Evolutionary conservation across 2,888 invertebrate genomes (phyloP).

Genomic region (Patella pellucida): DNA sequence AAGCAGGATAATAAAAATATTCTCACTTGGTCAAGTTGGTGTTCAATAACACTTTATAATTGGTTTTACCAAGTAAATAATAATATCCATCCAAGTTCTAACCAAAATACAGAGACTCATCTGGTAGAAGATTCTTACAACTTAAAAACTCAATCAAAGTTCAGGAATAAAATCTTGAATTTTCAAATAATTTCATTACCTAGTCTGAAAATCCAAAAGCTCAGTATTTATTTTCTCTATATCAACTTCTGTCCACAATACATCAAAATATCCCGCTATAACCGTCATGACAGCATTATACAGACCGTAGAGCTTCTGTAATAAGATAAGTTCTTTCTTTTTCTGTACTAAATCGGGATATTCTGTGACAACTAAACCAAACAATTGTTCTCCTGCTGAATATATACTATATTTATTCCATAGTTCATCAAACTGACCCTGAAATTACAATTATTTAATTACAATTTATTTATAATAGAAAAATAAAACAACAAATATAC

Average conservation of each 20-base stretch:
- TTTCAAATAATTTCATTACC: conserved; percentile 43
- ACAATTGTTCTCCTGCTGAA: conserved; percentile 68
- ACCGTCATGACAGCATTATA: conserved; percentile 68
- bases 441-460: conserved; percentile 14
- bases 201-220: conserved; percentile 66
- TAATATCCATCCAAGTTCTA: too few relatives aligned
- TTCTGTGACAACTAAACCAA: conserved; percentile 67
- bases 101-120: too few relatives aligned
- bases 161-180: too few relatives aligned
- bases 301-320: conserved; percentile 69
- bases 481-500: too few relatives aligned
- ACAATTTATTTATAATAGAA: too few relatives aligned
- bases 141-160: too few relatives aligned
- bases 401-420: conserved; percentile 66
- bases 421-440: conserved; percentile 68
- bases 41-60: too few relatives aligned
- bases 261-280: conserved; percentile 68
- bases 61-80: too few relatives aligned
- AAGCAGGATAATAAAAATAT: too few relatives aligned
- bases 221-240: conserved; percentile 69
- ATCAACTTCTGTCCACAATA: conserved; percentile 69
- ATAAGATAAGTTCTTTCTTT: conserved; percentile 66
- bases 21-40: too few relatives aligned
- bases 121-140: too few relatives aligned
- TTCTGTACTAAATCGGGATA: conserved; percentile 61